A percentile compares a stretch with the other conserved stretches of the same genome.
These are phyloP conservation scores for Amorpha juglandis DNA, from an alignment of 2,888 invertebrate species.

Conservation along the genomic window DNA sequence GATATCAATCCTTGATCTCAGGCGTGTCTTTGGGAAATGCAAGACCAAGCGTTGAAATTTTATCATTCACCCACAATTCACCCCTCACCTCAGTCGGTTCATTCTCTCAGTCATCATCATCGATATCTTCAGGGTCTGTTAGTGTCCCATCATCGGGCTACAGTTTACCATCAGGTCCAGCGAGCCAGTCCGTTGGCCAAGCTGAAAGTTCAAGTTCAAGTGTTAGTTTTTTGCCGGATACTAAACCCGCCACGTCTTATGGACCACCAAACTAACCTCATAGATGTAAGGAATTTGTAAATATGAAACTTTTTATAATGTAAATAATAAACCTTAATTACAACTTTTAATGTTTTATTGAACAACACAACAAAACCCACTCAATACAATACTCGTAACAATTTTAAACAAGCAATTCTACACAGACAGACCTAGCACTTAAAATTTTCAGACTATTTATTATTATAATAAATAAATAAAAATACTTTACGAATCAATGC, in stretches of 20 bases:
- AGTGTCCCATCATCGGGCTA: slow-evolving; percentile 49
- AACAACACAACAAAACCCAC: background rate
- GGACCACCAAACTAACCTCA: slow-evolving; percentile 63
- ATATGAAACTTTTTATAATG: slow-evolving; percentile 45
- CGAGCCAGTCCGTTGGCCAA: slow-evolving; percentile 45
- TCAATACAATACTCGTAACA: background rate
- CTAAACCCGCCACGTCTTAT: slow-evolving; percentile 63
- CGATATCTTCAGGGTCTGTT: slow-evolving; percentile 36
- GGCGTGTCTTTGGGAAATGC: slow-evolving; percentile 73
- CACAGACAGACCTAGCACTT: background rate
- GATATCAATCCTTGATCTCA: slow-evolving; percentile 71
- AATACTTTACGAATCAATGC: background rate
- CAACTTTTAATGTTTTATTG: slow-evolving; percentile 39
- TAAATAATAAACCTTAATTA: slow-evolving; percentile 49
- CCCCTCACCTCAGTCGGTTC: slow-evolving; percentile 48
- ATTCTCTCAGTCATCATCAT: slow-evolving; percentile 48
- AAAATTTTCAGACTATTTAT: too few species aligned
- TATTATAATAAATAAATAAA: background rate
- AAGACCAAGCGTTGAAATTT: slow-evolving; percentile 72
- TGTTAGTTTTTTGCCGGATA: slow-evolving; percentile 65
- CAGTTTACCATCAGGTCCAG: slow-evolving; percentile 52
- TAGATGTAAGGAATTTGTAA: slow-evolving; percentile 45
- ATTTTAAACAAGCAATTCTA: background rate
- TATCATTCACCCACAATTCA: slow-evolving; percentile 73
- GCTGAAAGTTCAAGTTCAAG: slow-evolving; percentile 39